A percentile compares a stretch with the other conserved stretches of the same genome.
Conservation (phyloP, 2,113 vertebrate species). For the Zosterops pallidus region DNA sequence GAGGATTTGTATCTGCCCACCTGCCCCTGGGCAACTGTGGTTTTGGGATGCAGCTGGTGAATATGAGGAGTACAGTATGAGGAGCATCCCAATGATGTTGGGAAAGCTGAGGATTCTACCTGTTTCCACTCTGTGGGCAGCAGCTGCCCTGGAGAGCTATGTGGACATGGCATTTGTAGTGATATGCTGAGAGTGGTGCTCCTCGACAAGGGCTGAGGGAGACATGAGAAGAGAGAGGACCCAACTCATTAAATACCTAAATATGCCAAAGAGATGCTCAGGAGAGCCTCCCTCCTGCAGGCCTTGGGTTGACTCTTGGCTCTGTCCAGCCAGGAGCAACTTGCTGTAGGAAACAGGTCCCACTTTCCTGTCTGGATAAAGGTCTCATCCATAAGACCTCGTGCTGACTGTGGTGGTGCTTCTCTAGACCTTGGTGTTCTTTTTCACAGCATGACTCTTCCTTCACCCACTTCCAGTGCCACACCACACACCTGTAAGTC, state of each 20-base stretch:
- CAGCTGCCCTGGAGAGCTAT: background rate
- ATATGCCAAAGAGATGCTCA: accelerated
- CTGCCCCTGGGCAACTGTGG: background rate
- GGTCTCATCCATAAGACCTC: background rate
- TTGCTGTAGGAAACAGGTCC: accelerated
- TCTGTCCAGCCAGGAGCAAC: background rate
- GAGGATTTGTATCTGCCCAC: background rate
- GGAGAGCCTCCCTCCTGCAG: background rate
- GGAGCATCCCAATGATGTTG: background rate
- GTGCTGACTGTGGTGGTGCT: accelerated
- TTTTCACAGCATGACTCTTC: background rate
- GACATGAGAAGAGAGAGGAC: background rate
- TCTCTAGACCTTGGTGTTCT: background rate
- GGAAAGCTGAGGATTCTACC: background rate
- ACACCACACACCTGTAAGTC: accelerated
- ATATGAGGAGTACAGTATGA: accelerated
- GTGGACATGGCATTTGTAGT: accelerated
- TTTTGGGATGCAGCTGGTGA: background rate
- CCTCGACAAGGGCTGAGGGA: background rate
- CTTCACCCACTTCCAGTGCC: background rate
- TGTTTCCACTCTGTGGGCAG: background rate
- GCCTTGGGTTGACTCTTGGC: background rate
- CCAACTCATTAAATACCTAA: background rate
- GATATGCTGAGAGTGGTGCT: background rate
- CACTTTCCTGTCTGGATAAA: background rate